Evolutionary conservation across 2,888 invertebrate species (phyloP), one percentile per base, ranked within the genome.

Genomic region (Plagiodera versicolora): DNA sequence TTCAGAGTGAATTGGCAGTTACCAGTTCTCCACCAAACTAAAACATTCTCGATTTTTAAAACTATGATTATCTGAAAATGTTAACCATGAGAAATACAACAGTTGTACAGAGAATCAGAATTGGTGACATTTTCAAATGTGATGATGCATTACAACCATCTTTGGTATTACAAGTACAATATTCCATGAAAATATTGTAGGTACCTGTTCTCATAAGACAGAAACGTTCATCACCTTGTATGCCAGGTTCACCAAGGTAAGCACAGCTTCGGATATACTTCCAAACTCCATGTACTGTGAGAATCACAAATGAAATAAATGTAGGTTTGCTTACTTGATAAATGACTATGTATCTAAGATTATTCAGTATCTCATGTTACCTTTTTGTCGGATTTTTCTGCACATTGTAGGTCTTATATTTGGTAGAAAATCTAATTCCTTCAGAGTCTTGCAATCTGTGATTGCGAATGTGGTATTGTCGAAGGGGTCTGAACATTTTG

Each of bases 121-220:
- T n/a, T 10, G 56, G 56, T 8, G 69, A 69, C 14, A 57, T 52
- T 54, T 45, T 61, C 20, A 64, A 35, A 49, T 67, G 58, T 9
- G 71, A 68, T 3, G 72, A 71, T 16, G 86, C 79, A 78, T 95
- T 95, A 76, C 95, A 95, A 0, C 95, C 95, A 77, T 95, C 94
- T 80, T 95, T 95, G 73, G 91, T 92, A 72, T 92, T 92, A 72
- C 95, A 95, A 0, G 94, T 94, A 77, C 95, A 96, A 73, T 92
- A 94, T 79, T 96, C 95, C 83, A 94, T 89, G 77, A 95, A 95
- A 68, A 96, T 94, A 77, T 96, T 94, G 80, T 93, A 94, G 0
- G 93, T 93, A 17, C 95, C 95, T 0, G 93, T 92, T 72, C 94
- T 84, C 90, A 95, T 92, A 10, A 94, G 81, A 71, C 95, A 95